phyloP scores from a whole-genome alignment of 1,140 invertebrate species.

The Bombus soroeensis region DNA sequence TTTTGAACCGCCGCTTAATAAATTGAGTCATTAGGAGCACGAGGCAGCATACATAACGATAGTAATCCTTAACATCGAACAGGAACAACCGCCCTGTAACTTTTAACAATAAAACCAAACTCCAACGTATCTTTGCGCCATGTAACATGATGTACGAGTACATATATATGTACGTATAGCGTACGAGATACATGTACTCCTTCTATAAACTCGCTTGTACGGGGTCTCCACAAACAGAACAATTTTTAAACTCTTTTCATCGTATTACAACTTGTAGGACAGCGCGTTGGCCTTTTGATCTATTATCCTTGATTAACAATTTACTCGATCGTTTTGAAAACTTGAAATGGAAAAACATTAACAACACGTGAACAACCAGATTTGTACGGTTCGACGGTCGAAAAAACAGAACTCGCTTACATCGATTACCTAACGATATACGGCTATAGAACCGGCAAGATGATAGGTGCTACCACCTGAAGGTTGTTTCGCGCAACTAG shows the following conservation, averaged over 20 bases:
- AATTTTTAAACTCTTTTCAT: not conserved
- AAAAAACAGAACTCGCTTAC: not conserved
- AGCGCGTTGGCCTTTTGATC: not conserved
- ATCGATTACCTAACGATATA: not conserved
- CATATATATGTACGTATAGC: not conserved
- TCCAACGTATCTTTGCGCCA: not conserved
- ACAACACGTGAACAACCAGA: not conserved
- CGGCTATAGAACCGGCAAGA: not conserved
- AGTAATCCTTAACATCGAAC: constrained; percentile 24
- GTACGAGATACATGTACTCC: not conserved
- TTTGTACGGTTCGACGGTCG: not conserved
- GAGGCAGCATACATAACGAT: constrained; percentile 25
- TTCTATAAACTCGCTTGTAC: not conserved
- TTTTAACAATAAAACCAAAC: constrained; percentile 36
- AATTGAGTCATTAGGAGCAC: constrained; percentile 55
- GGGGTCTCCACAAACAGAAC: not conserved
- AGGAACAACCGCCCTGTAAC: not conserved
- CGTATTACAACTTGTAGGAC: not conserved
- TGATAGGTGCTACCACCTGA: constrained; percentile 34
- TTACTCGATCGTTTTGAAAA: not conserved
- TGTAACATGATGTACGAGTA: constrained; percentile 17
- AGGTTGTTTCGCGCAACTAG: not conserved
- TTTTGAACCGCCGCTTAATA: constrained; percentile 59
- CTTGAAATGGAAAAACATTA: not conserved
- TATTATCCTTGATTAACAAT: not conserved